phyloP scores from a whole-genome alignment of 2,888 invertebrate genomes.

The Mythimna loreyi region DNA sequence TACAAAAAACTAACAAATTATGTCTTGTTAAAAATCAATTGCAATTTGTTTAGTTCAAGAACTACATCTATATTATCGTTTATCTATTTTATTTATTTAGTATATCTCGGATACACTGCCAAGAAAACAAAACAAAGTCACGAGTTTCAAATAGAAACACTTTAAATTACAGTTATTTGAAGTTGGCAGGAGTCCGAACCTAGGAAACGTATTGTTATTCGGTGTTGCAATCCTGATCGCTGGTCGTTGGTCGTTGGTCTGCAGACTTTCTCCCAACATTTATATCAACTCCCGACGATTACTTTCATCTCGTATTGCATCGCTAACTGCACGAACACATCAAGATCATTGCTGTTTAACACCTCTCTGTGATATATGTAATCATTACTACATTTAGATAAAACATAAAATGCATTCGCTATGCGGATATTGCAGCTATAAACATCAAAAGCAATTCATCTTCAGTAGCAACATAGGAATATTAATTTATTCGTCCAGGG shows the following conservation, averaged over 20 bases:
- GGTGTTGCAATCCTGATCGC: constrained; percentile 68
- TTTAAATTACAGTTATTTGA: constrained; percentile 68
- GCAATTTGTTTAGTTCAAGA: too few relatives aligned
- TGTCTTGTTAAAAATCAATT: too few relatives aligned
- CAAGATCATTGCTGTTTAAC: constrained; percentile 41
- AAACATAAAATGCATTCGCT: constrained; percentile 15
- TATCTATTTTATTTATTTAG: constrained; percentile 13
- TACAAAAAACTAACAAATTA: too few relatives aligned
- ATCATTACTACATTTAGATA: constrained; percentile 48
- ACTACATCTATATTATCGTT: neutral
- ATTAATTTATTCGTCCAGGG: constrained; percentile 15
- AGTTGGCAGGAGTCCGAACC: constrained; percentile 68
- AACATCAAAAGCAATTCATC: constrained; percentile 27
- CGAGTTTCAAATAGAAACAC: constrained; percentile 41
- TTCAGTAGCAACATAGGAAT: constrained; percentile 17
- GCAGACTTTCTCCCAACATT: constrained; percentile 70
- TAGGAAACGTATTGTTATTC: constrained; percentile 71
- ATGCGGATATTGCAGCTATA: constrained; percentile 31
- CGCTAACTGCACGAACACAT: constrained; percentile 42
- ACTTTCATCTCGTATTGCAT: constrained; percentile 66
- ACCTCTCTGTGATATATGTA: constrained; percentile 35
- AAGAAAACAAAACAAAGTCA: constrained; percentile 46
- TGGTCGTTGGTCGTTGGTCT: constrained; percentile 58
- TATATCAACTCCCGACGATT: constrained; percentile 58
- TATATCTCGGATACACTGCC: constrained; percentile 1